These are phyloP conservation scores for Enteromius unitaeniatus DNA, from an alignment of 2,797 vertebrate species.

Conservation along the genomic window DNA sequence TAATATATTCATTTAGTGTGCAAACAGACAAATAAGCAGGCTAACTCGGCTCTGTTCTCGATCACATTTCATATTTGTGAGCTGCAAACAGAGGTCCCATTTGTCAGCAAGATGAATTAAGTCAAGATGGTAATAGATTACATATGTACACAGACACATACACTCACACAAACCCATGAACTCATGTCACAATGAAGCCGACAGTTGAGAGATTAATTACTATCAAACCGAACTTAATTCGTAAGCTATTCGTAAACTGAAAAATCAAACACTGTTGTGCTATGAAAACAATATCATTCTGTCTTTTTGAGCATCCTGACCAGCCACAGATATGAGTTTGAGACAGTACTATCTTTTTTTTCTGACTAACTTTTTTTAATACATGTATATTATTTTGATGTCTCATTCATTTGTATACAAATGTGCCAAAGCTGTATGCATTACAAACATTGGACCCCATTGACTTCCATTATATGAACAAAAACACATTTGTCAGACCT, in stretches of 20 bases:
- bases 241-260: not conserved
- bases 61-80: slow-evolving; percentile 36
- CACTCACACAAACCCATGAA: not conserved
- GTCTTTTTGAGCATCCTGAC: not conserved
- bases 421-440: not conserved
- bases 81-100: slow-evolving; percentile 36
- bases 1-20: slow-evolving; percentile 78
- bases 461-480: not conserved
- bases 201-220: not conserved
- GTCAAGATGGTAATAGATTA: slow-evolving; percentile 11
- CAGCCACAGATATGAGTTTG: not conserved
- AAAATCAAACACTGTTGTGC: not conserved
- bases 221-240: not conserved
- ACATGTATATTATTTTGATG: not conserved
- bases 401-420: not conserved
- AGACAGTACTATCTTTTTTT: not conserved
- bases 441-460: not conserved
- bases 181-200: not conserved
- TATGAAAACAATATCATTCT: not conserved
- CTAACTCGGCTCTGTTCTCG: slow-evolving; percentile 51
- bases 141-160: slow-evolving; percentile 13
- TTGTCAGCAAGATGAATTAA: slow-evolving; percentile 26
- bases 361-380: not conserved
- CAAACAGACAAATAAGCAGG: slow-evolving; percentile 72
- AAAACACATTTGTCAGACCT: not conserved